Base-by-base conservation (phyloP, 2,888 invertebrate genomes). In the Philereme transversata region DNA sequence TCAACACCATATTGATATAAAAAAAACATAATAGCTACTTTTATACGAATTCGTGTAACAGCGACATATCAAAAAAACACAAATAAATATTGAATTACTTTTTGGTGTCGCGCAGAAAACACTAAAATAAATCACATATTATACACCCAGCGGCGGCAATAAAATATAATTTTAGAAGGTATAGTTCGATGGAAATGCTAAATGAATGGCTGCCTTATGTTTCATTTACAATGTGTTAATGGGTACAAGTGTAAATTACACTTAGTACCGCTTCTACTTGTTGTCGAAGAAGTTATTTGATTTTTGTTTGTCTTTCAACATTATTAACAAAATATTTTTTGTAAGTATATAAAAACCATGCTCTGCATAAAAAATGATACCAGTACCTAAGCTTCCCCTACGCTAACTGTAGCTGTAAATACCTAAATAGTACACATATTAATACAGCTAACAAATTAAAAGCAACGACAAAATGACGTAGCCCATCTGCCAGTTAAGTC, bases 161-260 rank as follows among this genome's bases (percentile, higher is more conserved):
- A 48, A 47, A 48, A 48, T 56, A 47, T 44, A 11, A 44, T 47
- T 60, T 55, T 51, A 60, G 51, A 51, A 51, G 40, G 46, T 11
- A 50, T 50, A 51, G 34, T 36, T 56, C 38, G n/a, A 48, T 47
- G 36, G 10, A 53, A 53, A 53, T 34, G 34, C 11, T 53, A 53
- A 53, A 9, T 40, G 34, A 34, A 50, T 51, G 51, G 46, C 51
- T 51, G 36, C 53, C 46, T 50, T 47, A 47, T 50, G 50, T 57
- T 50, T 53, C 36, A 50, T 62, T 53, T 54, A 57, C 60, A 56
- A 56, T 47, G 61, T 62, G 61, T 46, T 53, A 62, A 57, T 62
- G 50, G 41, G 6, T 9, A 52, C 9, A 49, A 40, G 57, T 46
- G 52, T 53, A 50, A 53, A 57, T 53, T 45, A 41, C 40, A 45